Conservation (phyloP, 1,140 invertebrate genomes). For the Lineus longissimus region DNA sequence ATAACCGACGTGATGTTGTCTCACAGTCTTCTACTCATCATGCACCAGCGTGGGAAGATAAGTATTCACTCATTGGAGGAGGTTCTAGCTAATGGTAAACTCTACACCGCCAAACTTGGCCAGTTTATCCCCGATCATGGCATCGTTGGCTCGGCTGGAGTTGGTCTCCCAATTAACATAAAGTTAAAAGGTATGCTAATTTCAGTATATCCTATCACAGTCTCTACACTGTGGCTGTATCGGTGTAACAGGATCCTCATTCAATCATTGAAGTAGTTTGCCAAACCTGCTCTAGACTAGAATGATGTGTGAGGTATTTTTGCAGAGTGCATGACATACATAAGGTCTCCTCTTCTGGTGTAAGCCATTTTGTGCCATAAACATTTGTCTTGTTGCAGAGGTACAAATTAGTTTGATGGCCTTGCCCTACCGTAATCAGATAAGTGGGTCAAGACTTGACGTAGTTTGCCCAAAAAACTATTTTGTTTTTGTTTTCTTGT, state of each 20-base stretch:
- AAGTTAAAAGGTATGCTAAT: conserved; percentile 13
- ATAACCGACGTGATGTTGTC: conserved; percentile 9
- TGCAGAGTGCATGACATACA: too few species aligned
- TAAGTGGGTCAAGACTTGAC: too few species aligned
- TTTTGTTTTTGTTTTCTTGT: not conserved
- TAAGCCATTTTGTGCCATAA: too few species aligned
- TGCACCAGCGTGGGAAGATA: conserved; percentile 9
- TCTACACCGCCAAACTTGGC: not conserved
- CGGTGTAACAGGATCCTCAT: not conserved
- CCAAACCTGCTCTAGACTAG: not conserved
- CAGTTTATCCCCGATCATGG: not conserved
- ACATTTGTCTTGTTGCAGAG: too few species aligned
- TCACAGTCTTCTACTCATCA: conserved; percentile 10
- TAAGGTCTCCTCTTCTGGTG: too few species aligned
- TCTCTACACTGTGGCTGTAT: not conserved
- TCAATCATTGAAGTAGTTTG: not conserved
- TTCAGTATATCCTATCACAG: not conserved
- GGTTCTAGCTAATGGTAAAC: not conserved
- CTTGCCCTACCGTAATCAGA: too few species aligned
- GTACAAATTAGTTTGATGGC: too few species aligned
- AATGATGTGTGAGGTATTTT: not conserved
- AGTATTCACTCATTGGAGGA: conserved; percentile 10
- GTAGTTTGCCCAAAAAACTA: too few species aligned
- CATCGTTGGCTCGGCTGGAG: not conserved
- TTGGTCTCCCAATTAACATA: conserved; percentile 14